phyloP scores from a whole-genome alignment of 2,113 vertebrate species.

The Turdus rufiventris region DNA sequence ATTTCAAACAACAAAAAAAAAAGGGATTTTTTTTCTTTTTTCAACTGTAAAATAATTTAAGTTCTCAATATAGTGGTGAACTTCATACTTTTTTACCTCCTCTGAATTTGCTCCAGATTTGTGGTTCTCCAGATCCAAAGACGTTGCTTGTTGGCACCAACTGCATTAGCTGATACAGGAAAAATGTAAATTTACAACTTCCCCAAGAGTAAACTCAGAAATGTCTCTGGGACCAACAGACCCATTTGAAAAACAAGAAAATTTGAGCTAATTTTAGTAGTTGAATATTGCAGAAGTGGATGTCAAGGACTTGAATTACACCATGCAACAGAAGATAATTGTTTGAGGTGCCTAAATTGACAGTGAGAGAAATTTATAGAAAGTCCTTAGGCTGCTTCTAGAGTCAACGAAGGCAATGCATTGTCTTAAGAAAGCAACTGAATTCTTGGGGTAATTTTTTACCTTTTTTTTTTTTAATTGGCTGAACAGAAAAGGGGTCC shows the following conservation, averaged over 20 bases:
- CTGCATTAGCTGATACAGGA: neutral
- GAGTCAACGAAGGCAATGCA: neutral
- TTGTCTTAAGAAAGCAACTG: neutral
- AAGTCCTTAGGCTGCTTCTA: neutral
- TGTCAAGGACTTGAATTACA: neutral
- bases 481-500: neutral
- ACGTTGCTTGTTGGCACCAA: neutral
- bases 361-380: neutral
- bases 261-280: neutral
- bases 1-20: neutral
- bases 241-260: neutral
- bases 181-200: neutral
- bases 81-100: neutral
- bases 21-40: accelerated
- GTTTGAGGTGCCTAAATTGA: neutral
- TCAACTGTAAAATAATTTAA: neutral
- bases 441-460: neutral
- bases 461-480: neutral
- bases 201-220: neutral
- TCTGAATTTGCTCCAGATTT: neutral
- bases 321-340: neutral
- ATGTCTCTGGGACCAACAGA: neutral
- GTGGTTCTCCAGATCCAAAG: neutral
- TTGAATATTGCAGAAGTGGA: neutral
- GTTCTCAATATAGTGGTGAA: neutral